phyloP scores from a whole-genome alignment of 1,140 invertebrate genomes.

The Drosophila persimilis region DNA sequence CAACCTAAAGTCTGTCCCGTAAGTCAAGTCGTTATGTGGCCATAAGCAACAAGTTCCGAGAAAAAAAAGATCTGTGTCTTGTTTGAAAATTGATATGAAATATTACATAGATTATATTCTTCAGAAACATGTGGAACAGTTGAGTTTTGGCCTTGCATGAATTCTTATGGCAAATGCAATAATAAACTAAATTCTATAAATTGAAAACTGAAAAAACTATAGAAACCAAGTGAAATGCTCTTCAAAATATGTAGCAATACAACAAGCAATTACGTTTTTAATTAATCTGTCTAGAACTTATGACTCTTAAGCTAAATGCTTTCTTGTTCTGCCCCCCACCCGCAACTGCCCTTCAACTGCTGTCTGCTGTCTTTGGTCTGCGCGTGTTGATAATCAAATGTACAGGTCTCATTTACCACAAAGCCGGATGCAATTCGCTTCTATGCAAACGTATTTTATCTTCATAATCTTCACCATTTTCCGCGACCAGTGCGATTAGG shows the following conservation, averaged over 20 bases:
- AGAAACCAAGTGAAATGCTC: background rate
- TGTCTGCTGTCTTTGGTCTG: constrained; percentile 6
- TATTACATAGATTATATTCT: no score
- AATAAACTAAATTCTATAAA: background rate
- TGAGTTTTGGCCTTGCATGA: background rate
- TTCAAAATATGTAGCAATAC: no score
- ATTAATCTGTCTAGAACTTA: no score
- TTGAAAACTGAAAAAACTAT: background rate
- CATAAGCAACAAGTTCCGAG: no score
- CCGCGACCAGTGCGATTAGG: constrained; percentile 82
- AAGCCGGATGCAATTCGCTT: constrained; percentile 81
- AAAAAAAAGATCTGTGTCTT: no score
- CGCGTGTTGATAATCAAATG: constrained; percentile 33
- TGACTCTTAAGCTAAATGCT: no score
- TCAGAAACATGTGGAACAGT: no score
- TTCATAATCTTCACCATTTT: constrained; percentile 83
- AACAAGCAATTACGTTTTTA: no score
- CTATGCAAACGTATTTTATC: constrained; percentile 82
- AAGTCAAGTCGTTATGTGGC: background rate
- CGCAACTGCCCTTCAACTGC: no score
- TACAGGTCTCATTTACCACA: constrained; percentile 80
- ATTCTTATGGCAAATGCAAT: background rate
- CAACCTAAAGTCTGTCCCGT: background rate
- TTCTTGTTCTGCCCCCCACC: no score
- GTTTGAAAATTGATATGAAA: no score